A percentile compares a stretch with the other conserved stretches of the same genome.
Conservation (phyloP, 2,888 invertebrate genomes). For the Petrophora chlorosata region DNA sequence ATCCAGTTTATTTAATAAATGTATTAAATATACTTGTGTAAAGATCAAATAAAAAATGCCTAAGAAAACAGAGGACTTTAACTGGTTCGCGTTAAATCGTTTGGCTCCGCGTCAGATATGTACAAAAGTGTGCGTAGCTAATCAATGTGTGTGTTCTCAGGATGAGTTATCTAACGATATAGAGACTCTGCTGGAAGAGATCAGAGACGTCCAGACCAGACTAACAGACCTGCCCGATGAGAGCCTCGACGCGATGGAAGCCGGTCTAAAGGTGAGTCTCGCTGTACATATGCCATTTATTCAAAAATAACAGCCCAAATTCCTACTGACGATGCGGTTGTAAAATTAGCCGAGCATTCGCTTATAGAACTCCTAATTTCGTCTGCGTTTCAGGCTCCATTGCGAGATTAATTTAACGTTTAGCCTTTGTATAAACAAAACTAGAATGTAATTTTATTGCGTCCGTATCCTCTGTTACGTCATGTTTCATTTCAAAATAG, state of each 20-base stretch:
- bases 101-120: slow-evolving; percentile 42
- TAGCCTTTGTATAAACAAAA: slow-evolving; percentile 57
- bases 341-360: slow-evolving; percentile 31
- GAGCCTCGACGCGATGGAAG: slow-evolving; percentile 88
- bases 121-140: slow-evolving; percentile 57
- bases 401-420: background rate
- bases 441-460: slow-evolving; percentile 52
- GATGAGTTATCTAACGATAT: slow-evolving; percentile 87
- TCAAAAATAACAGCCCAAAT: slow-evolving; percentile 14
- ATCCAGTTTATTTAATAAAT: slow-evolving; percentile 18
- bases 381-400: background rate
- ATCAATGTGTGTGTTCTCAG: slow-evolving; percentile 81
- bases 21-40: slow-evolving; percentile 13
- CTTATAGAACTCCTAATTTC: slow-evolving; percentile 16
- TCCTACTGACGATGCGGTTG: slow-evolving; percentile 12
- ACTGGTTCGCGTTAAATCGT: slow-evolving; percentile 25
- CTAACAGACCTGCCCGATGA: slow-evolving; percentile 87
- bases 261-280: slow-evolving; percentile 87
- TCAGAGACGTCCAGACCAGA: slow-evolving; percentile 86
- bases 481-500: slow-evolving; percentile 36
- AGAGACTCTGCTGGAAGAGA: slow-evolving; percentile 87
- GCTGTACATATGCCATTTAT: slow-evolving; percentile 27
- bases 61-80: slow-evolving; percentile 14
- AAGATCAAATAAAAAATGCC: slow-evolving; percentile 13
- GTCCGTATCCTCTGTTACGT: slow-evolving; percentile 27